Evolutionary conservation across 2,888 invertebrate species (phyloP).

Genomic region (Spisula subtruncata): DNA sequence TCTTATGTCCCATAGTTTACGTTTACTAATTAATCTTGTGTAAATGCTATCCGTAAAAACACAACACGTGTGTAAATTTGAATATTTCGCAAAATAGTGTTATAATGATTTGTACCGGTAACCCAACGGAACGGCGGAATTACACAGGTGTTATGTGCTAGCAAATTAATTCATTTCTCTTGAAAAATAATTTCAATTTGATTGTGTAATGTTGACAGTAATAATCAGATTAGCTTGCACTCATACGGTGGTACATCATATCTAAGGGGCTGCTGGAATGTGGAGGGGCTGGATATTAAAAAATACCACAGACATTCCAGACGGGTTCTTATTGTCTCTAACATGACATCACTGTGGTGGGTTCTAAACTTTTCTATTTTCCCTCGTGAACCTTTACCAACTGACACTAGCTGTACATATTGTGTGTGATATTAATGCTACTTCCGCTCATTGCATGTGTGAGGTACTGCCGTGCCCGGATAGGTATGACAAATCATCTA

Average conservation of each 20-base stretch:
- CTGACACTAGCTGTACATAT: background rate
- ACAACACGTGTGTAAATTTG: constrained; percentile 62
- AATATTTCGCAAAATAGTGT: constrained; percentile 37
- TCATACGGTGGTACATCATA: background rate
- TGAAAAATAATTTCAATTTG: constrained; percentile 39
- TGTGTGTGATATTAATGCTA: background rate
- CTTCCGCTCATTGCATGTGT: too few relatives aligned
- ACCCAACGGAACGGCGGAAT: constrained; percentile 26
- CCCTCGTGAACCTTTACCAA: background rate
- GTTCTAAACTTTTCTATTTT: background rate
- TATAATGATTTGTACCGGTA: constrained; percentile 44
- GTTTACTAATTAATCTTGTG: constrained; percentile 64
- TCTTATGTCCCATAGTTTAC: constrained; percentile 43
- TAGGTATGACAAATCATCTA: too few relatives aligned
- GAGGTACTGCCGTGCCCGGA: too few relatives aligned
- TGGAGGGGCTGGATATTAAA: background rate
- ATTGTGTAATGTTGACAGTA: constrained; percentile 37
- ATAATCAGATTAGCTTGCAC: background rate
- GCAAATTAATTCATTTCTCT: constrained; percentile 23
- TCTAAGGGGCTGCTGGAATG: background rate
- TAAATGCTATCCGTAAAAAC: constrained; percentile 54
- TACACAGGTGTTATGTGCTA: constrained; percentile 51
- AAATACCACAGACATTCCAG: background rate
- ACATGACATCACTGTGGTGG: constrained; percentile 4
- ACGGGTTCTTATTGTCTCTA: background rate